Evolutionary conservation across 2,797 vertebrate species (phyloP).

Genomic region (Mus spretus): DNA sequence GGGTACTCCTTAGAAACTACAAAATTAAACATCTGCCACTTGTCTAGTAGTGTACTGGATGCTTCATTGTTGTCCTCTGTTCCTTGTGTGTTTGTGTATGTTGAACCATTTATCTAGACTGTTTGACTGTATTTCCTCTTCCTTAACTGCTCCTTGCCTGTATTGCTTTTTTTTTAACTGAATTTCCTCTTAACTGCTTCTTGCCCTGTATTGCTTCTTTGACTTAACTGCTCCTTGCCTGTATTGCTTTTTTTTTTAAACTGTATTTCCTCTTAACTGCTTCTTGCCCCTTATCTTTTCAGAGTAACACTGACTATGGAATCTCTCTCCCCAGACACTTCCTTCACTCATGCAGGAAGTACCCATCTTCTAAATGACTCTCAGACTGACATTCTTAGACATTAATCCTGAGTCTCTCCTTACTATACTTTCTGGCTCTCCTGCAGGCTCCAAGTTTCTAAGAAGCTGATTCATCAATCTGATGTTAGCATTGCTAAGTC

Average conservation of each 20-base stretch:
- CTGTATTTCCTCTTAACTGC: not conserved
- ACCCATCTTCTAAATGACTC: not conserved
- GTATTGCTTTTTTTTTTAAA: too few species aligned
- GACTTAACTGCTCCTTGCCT: not conserved
- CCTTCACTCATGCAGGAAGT: not conserved
- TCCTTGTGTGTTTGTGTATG: not conserved
- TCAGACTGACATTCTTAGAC: not conserved
- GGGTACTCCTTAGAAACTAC: not conserved
- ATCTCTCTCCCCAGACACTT: not conserved
- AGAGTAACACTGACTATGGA: not conserved
- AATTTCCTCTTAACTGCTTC: not conserved
- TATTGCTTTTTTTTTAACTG: not conserved
- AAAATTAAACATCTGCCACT: not conserved
- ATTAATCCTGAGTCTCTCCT: not conserved
- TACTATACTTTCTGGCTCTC: not conserved
- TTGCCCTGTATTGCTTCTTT: not conserved
- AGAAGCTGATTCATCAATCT: not conserved
- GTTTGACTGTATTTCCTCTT: not conserved
- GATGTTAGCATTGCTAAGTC: not conserved
- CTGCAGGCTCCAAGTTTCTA: not conserved
- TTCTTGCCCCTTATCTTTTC: not conserved
- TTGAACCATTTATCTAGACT: slow-evolving; percentile 15
- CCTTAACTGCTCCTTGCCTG: not conserved
- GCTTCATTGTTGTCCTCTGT: not conserved
- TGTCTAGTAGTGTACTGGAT: not conserved